Percentiles rank a stretch among this genome's conserved stretches.
These are phyloP conservation scores for Tipula unca DNA, from an alignment of 2,888 invertebrate species.

Conservation along the genomic window DNA sequence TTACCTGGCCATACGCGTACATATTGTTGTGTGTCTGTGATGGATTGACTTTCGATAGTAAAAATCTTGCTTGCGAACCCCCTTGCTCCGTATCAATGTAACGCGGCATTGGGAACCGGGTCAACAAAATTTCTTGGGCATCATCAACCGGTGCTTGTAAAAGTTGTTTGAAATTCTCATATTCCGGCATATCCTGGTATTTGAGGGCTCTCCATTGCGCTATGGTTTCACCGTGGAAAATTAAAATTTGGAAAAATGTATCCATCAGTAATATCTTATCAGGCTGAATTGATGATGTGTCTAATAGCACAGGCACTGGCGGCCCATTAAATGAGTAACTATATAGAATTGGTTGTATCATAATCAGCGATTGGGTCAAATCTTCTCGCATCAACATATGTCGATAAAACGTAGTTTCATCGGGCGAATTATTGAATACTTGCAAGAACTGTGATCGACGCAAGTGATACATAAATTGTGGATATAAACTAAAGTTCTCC, in stretches of 20 bases:
- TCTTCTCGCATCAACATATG: conserved; percentile 98
- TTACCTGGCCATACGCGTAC: conserved; percentile 82
- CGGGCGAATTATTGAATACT: conserved; percentile 99
- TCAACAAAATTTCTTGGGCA: conserved; percentile 92
- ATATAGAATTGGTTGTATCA: conserved; percentile 99
- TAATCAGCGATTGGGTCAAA: conserved; percentile 92
- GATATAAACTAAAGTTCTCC: conserved; percentile 96
- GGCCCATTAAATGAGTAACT: conserved; percentile 98
- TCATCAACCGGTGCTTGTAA: conserved; percentile 94
- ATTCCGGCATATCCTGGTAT: conserved; percentile 95
- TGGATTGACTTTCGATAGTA: conserved; percentile 99
- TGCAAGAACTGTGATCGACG: conserved; percentile 97
- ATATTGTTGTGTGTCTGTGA: conserved; percentile 99
- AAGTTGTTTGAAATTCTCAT: conserved; percentile 94
- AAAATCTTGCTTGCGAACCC: conserved; percentile 97
- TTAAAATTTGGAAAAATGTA: conserved; percentile 99
- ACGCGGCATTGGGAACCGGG: conserved; percentile 95
- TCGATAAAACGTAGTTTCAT: conserved; percentile 97
- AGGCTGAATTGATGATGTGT: conserved; percentile 94
- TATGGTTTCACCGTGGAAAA: conserved; percentile 98
- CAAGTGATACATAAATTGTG: conserved; percentile 99
- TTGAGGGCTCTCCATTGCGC: conserved; percentile 93
- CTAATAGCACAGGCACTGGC: conserved; percentile 93
- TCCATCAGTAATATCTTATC: conserved; percentile 98
- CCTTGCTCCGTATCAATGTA: conserved; percentile 99